Conservation (phyloP, 2,888 invertebrate species). For the Margaritifera margaritifera region DNA sequence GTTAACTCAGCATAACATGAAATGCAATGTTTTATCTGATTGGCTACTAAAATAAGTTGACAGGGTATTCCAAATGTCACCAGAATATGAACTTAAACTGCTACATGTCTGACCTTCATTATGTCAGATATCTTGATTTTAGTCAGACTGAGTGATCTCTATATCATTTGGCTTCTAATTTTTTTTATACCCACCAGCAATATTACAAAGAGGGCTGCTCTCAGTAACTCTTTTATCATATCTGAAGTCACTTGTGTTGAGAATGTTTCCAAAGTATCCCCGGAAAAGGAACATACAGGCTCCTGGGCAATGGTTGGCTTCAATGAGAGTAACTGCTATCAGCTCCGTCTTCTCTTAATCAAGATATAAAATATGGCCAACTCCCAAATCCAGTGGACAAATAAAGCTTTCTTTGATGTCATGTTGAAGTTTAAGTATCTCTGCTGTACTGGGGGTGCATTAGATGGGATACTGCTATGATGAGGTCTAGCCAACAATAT, state of each 20-base stretch:
- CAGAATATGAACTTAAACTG: too few species aligned
- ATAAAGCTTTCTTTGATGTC: constrained; percentile 50
- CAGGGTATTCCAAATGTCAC: too few species aligned
- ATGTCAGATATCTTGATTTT: too few species aligned
- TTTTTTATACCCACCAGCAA: too few species aligned
- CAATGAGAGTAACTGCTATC: constrained; percentile 70
- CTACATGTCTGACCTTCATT: too few species aligned
- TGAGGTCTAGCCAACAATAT: constrained; percentile 69
- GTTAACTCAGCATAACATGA: too few species aligned
- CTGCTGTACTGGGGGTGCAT: constrained; percentile 67
- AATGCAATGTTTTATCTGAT: too few species aligned
- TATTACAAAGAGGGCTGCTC: too few species aligned
- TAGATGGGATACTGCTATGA: constrained; percentile 70
- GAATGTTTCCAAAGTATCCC: constrained; percentile 73
- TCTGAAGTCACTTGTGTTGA: constrained; percentile 73
- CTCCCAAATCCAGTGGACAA: constrained; percentile 44
- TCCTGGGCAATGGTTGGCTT: constrained; percentile 74
- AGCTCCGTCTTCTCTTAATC: constrained; percentile 49
- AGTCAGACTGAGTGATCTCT: too few species aligned
- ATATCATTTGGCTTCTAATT: too few species aligned
- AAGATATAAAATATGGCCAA: constrained; percentile 44
- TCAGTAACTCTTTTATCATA: too few species aligned
- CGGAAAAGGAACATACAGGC: constrained; percentile 74
- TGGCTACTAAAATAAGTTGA: too few species aligned
- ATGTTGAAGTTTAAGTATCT: constrained; percentile 57